These are phyloP conservation scores for Sclerodermus sp. DNA, from an alignment of 2,888 invertebrate species.

Conservation along the genomic window DNA sequence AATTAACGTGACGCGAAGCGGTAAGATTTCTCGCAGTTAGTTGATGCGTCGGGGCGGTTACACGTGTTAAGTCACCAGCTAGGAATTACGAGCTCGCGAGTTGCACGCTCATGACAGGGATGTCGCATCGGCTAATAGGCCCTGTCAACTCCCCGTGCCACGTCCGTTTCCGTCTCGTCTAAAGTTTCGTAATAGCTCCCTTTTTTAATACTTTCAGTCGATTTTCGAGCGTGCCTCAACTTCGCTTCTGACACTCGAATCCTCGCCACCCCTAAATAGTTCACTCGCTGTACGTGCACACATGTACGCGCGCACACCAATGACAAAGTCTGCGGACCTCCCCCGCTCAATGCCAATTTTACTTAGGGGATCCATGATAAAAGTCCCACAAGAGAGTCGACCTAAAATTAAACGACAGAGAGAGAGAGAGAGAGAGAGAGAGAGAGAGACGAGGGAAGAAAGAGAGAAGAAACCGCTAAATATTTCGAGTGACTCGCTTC, in stretches of 20 bases:
- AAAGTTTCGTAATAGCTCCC: neutral
- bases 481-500: too few relatives aligned
- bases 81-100: conserved; percentile 32
- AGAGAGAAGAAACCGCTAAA: conserved; percentile 1
- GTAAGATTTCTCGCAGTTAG: conserved; percentile 1
- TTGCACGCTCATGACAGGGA: conserved; percentile 32
- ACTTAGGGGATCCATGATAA: too few relatives aligned
- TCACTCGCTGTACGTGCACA: too few relatives aligned
- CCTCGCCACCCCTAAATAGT: too few relatives aligned
- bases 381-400: too few relatives aligned
- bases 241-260: too few relatives aligned
- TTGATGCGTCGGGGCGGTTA: conserved; percentile 20
- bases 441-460: too few relatives aligned
- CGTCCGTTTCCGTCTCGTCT: conserved; percentile 10
- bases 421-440: too few relatives aligned
- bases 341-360: too few relatives aligned
- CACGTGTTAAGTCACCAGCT: conserved; percentile 38
- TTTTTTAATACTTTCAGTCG: conserved; percentile 12
- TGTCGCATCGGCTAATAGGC: conserved; percentile 44
- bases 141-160: conserved; percentile 36
- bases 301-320: too few relatives aligned
- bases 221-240: neutral
- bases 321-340: too few relatives aligned
- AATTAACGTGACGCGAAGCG: conserved; percentile 27
- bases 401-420: too few relatives aligned